Percentiles rank a stretch among this genome's conserved stretches.
Evolutionary conservation across 2,797 vertebrate species (phyloP).

Genomic region (Uromys caudimaculatus): DNA sequence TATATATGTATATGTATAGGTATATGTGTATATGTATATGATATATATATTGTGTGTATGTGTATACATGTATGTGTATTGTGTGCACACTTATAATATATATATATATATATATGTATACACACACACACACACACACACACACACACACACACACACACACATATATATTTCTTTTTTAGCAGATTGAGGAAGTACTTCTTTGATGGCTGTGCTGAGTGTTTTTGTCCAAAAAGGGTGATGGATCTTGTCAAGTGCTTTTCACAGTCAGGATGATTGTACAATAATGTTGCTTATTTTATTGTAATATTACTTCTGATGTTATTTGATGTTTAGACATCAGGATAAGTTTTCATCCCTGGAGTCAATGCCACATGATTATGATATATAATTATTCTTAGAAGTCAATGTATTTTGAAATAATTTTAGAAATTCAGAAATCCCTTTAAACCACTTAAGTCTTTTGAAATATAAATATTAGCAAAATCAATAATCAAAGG

Average conservation of each 20-base stretch:
- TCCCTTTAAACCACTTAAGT: background rate
- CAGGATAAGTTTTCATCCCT: background rate
- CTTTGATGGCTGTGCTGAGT: background rate
- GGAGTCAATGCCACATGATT: background rate
- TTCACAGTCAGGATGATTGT: background rate
- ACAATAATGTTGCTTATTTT: background rate
- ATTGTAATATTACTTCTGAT: background rate
- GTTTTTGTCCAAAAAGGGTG: background rate
- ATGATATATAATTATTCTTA: background rate
- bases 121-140: too few species aligned
- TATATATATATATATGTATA: too few species aligned
- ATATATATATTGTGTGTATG: too few species aligned
- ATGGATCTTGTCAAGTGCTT: background rate
- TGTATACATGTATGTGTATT: too few species aligned
- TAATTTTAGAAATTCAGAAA: background rate
- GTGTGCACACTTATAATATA: too few species aligned
- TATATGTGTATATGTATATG: too few species aligned
- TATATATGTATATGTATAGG: too few species aligned
- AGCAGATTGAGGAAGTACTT: background rate
- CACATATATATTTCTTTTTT: background rate
- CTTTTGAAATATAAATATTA: background rate
- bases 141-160: too few species aligned
- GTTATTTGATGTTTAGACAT: slow-evolving; percentile 12
- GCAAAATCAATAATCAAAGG: slow-evolving; percentile 2
- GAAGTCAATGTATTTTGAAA: background rate